phyloP scores from a whole-genome alignment of 2,113 vertebrate species.

The Cyanoramphus novaezelandiae region DNA sequence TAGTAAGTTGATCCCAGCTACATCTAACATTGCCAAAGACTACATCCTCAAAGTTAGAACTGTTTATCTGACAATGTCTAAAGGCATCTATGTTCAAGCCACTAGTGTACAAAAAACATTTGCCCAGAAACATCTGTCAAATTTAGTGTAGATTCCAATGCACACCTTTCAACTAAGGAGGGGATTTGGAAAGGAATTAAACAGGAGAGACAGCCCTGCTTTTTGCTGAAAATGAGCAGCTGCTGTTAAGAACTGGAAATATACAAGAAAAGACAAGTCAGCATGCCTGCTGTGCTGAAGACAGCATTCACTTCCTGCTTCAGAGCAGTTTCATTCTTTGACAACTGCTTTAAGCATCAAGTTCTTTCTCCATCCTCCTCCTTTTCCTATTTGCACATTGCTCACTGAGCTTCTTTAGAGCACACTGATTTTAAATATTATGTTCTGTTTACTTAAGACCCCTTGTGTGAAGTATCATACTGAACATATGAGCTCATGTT shows the following conservation, averaged over 20 bases:
- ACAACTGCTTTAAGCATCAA: background rate
- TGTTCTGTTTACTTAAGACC: background rate
- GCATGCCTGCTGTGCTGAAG: background rate
- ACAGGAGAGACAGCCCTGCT: background rate
- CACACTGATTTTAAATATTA: background rate
- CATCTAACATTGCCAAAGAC: background rate
- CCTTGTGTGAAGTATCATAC: background rate
- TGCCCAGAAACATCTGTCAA: background rate
- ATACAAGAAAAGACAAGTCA: background rate
- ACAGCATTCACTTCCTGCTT: background rate
- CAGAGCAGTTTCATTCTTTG: background rate
- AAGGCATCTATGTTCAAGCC: background rate
- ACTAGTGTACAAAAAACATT: background rate
- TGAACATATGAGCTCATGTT: background rate
- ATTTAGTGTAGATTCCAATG: background rate
- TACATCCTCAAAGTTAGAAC: background rate
- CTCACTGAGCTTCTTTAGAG: background rate
- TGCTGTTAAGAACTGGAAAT: background rate
- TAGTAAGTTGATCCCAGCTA: background rate
- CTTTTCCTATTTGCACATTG: background rate
- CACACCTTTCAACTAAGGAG: background rate
- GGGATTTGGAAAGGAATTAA: background rate
- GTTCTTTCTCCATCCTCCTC: background rate
- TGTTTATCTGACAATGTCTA: background rate
- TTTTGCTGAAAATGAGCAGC: background rate